Evolutionary conservation across 2,113 vertebrate genomes (phyloP).

Genomic region (Grantiella picta): DNA sequence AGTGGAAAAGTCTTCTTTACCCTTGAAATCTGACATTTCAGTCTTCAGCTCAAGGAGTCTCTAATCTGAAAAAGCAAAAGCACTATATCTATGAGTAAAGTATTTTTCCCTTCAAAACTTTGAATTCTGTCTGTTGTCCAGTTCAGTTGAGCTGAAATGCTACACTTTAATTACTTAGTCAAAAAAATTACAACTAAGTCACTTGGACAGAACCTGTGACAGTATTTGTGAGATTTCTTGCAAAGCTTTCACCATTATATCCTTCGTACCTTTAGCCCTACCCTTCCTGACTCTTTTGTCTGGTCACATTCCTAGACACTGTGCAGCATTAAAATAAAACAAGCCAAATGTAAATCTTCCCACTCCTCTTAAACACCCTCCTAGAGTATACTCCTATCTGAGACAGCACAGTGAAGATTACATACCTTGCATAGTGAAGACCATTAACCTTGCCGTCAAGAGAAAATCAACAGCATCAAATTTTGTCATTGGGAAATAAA

Average conservation of each 20-base stretch:
- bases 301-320: not conserved
- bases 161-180: not conserved
- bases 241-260: not conserved
- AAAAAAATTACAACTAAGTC: not conserved
- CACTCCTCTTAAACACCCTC: not conserved
- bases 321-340: not conserved
- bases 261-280: not conserved
- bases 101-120: not conserved
- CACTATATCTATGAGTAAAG: not conserved
- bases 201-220: not conserved
- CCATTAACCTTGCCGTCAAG: not conserved
- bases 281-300: not conserved
- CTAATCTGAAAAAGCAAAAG: not conserved
- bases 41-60: not conserved
- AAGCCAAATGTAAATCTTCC: not conserved
- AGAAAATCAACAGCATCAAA: not conserved
- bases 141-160: not conserved
- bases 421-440: not conserved
- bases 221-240: not conserved
- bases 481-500: not conserved
- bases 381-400: not conserved
- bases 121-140: not conserved
- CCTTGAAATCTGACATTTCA: conserved; percentile 10
- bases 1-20: not conserved
- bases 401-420: not conserved